These are phyloP conservation scores for Sylvia borin DNA, from an alignment of 2,797 vertebrate genomes.

Conservation along the genomic window DNA sequence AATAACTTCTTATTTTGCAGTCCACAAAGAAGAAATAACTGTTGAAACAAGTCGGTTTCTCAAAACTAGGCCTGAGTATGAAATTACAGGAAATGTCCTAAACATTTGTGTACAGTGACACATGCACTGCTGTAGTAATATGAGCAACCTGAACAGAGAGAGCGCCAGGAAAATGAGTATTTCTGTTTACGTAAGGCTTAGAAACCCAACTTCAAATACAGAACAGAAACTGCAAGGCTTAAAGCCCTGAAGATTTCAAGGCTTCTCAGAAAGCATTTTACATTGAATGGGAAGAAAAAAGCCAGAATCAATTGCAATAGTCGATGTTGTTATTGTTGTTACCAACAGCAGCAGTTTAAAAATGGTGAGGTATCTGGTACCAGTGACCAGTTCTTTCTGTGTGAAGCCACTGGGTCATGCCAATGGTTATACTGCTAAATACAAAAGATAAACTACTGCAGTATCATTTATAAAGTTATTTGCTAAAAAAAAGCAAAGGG, in stretches of 20 bases:
- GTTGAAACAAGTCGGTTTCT: slow-evolving; percentile 45
- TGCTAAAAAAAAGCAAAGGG: not conserved
- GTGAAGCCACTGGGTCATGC: not conserved
- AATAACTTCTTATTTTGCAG: not conserved
- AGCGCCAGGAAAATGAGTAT: not conserved
- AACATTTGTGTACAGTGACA: not conserved
- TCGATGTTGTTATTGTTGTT: not conserved
- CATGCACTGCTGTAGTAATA: not conserved
- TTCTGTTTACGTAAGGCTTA: not conserved
- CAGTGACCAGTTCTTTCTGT: not conserved
- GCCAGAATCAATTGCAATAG: not conserved
- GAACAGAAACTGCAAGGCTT: not conserved
- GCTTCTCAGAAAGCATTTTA: not conserved
- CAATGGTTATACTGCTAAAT: not conserved
- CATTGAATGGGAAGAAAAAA: not conserved
- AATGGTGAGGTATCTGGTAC: not conserved
- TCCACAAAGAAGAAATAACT: slow-evolving; percentile 33
- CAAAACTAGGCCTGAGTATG: not conserved
- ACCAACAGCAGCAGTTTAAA: not conserved
- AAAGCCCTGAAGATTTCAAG: not conserved
- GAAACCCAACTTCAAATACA: not conserved
- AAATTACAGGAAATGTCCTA: slow-evolving; percentile 49
- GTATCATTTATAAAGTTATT: not conserved
- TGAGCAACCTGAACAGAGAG: not conserved
- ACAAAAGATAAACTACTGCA: not conserved